Percentiles rank a stretch among this genome's conserved stretches.
Conservation (phyloP, 2,797 vertebrate genomes). For the Simalia tracyae region DNA sequence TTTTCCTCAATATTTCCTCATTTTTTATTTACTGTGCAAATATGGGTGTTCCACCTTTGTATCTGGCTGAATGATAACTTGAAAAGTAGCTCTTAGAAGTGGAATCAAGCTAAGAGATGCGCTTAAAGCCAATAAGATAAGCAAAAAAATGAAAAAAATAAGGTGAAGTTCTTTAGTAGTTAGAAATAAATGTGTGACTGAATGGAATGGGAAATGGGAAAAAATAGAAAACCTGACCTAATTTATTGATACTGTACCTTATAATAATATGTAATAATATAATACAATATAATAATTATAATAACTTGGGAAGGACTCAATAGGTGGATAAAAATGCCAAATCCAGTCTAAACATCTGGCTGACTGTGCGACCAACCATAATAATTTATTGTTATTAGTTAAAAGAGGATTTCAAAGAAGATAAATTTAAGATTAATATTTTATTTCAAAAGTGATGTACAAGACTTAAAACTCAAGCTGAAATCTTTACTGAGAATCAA, state of each 20-base stretch:
- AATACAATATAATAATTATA: background rate
- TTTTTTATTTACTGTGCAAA: background rate
- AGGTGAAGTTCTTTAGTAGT: background rate
- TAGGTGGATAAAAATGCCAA: too few relatives aligned
- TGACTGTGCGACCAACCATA: too few relatives aligned
- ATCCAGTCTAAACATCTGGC: too few relatives aligned
- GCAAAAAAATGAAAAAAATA: background rate
- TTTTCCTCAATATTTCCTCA: background rate
- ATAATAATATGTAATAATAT: background rate
- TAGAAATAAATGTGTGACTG: background rate
- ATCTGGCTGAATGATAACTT: background rate
- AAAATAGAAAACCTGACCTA: background rate
- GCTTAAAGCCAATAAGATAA: background rate
- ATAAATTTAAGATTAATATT: background rate
- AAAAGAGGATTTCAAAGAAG: background rate
- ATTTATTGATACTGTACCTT: background rate
- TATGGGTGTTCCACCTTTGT: background rate
- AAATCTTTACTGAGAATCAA: background rate
- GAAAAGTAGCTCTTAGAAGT: background rate
- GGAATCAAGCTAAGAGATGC: background rate
- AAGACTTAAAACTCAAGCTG: background rate
- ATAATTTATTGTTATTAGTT: background rate
- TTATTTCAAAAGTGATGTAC: background rate
- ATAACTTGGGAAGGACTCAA: too few relatives aligned
- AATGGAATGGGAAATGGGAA: background rate